A percentile compares a stretch with the other conserved stretches of the same genome.
Evolutionary conservation across 2,113 vertebrate genomes (phyloP).

Genomic region (Eonycteris spelaea): DNA sequence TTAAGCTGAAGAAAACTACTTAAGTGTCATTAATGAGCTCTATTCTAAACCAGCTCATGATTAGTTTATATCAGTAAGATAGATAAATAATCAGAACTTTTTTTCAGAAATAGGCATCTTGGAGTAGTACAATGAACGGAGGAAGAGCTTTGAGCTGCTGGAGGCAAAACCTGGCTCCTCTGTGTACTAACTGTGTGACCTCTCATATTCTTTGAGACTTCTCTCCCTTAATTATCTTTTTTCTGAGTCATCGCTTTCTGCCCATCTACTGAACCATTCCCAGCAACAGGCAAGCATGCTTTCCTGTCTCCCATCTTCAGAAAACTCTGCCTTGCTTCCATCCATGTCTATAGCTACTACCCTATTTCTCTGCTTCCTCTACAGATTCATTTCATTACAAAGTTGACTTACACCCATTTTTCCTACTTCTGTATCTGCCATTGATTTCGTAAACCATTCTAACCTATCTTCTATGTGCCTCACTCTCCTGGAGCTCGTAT

Average conservation of each 20-base stretch:
- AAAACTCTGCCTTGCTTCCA: neutral
- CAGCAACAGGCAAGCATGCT: neutral
- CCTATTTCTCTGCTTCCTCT: neutral
- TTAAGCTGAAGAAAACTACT: neutral
- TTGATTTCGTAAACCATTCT: neutral
- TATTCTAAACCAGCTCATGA: neutral
- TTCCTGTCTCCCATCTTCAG: neutral
- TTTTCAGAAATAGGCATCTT: neutral
- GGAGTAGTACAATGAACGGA: neutral
- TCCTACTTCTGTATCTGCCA: neutral
- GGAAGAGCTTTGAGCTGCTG: neutral
- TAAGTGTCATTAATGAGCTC: neutral
- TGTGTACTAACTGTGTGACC: neutral
- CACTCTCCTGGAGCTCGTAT: neutral
- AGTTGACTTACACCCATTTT: neutral
- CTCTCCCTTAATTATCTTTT: neutral
- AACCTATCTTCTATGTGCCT: neutral
- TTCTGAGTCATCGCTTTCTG: neutral
- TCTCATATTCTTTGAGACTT: neutral
- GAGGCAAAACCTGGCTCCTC: neutral
- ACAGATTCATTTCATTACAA: neutral
- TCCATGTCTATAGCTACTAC: too few species aligned
- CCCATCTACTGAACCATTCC: neutral
- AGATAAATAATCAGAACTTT: neutral
- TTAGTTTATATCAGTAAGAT: neutral